These are phyloP conservation scores for Laticauda laticaudata DNA, from an alignment of 2,113 vertebrate species.

Conservation along the genomic window DNA sequence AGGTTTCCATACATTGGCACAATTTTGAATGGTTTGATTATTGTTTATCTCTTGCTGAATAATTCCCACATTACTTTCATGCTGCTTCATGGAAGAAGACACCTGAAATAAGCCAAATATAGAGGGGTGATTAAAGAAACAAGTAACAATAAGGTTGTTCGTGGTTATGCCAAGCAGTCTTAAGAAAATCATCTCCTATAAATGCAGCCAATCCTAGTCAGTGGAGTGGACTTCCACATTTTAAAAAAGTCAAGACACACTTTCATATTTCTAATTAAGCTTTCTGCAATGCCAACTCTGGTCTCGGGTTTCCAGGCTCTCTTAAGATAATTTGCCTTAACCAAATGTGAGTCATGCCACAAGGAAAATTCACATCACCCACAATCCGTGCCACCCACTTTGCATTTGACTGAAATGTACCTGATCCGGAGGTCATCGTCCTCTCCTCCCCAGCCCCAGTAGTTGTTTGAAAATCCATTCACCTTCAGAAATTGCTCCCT, in stretches of 20 bases:
- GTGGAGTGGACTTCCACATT: neutral
- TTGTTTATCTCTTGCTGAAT: neutral
- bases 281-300: neutral
- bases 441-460: slow-evolving; percentile 99
- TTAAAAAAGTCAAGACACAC: neutral
- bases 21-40: neutral
- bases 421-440: slow-evolving; percentile 95
- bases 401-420: slow-evolving; percentile 66
- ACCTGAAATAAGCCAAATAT: neutral
- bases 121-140: neutral
- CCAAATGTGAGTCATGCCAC: neutral
- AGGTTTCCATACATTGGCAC: neutral
- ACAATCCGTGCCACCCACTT: neutral
- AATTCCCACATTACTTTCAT: neutral
- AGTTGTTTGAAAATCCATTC: slow-evolving; percentile 95
- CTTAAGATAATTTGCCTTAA: neutral
- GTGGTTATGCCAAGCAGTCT: neutral
- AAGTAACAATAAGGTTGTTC: neutral
- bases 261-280: neutral
- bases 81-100: neutral
- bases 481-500: slow-evolving; percentile 87
- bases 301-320: neutral
- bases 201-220: neutral
- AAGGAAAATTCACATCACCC: neutral
- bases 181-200: neutral